Base-by-base conservation (phyloP, 2,888 invertebrate genomes). In the Phoenoteleia sp. region DNA sequence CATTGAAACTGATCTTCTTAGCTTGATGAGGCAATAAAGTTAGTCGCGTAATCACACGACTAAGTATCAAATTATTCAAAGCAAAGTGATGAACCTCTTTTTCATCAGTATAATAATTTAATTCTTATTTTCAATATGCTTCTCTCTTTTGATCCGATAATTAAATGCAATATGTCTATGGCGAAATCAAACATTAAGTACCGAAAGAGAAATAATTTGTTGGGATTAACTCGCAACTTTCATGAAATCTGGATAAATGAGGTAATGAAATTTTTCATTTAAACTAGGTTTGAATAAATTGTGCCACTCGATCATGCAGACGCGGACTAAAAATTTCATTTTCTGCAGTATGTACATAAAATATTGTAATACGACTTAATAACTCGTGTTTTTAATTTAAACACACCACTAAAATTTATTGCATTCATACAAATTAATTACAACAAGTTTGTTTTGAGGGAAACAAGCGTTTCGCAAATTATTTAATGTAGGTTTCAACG, bases 1-100 rank as follows among this genome's bases (percentile, higher is more conserved):
- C 84, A 84, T 72, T 81, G 80, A 84, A 81, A 84, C 80, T 76
- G 84, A 81, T 81, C 80, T 80, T 80, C 84, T 76, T 81, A 81
- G 72, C 72, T 77, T 81, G 81, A 84, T 81, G 81, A 84, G 77
- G 84, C 81, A 81, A 81, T 84, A 81, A 84, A 81, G 66, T 80
- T 84, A 76, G 84, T 79, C 56, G 64, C 80, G 72, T 80, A 80
- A 84, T 80, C 71, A 76, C 71, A 60, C 60, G 80, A 54, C 80
- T 66, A 80, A 71, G 80, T 69, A 79, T 71, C 79, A 74, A 79
- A 84, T 84, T 79, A 84, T 69, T 80, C 75, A 80, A 80, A 84
- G 84, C 42, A 75, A 66, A 56, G 71, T 54, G 71, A 71, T 58
- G 71, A 71, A 80, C 47, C 67, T 54, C 60, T 69, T 80, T 80